Evolutionary conservation across 2,797 vertebrate genomes (phyloP).

Genomic region (Pagetopsis macropterus): DNA sequence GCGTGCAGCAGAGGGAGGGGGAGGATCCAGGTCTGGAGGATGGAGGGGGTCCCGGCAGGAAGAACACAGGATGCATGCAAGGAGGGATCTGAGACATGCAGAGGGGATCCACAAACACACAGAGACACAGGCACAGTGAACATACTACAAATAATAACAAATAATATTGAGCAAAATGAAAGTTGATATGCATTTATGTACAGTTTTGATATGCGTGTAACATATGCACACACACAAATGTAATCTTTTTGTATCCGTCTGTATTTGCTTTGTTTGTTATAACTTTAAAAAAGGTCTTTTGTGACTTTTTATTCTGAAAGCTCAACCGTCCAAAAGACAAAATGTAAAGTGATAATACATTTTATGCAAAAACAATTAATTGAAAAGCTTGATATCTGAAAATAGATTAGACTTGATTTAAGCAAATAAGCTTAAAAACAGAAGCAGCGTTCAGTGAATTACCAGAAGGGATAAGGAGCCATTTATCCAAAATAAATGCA

Average conservation of each 20-base stretch:
- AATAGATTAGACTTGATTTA: not conserved
- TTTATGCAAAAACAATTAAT: not conserved
- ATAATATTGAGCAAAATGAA: not conserved
- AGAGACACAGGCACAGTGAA: conserved; percentile 60
- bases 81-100: conserved; percentile 78
- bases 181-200: not conserved
- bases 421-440: not conserved
- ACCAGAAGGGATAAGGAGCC: not conserved
- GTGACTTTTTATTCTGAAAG: conserved; percentile 22
- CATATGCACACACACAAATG: not conserved
- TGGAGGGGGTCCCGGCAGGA: conserved; percentile 59
- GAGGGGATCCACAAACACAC: conserved; percentile 28
- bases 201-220: not conserved
- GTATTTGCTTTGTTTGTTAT: no score
- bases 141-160: conserved; percentile 11
- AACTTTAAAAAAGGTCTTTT: not conserved
- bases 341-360: not conserved
- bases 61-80: conserved; percentile 81
- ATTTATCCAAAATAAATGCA: not conserved
- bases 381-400: not conserved
- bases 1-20: conserved; percentile 37
- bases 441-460: not conserved
- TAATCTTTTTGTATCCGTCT: not conserved
- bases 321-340: not conserved
- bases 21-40: conserved; percentile 54